Base-by-base conservation (phyloP, 2,113 vertebrate species). In the Guaruba guarouba region DNA sequence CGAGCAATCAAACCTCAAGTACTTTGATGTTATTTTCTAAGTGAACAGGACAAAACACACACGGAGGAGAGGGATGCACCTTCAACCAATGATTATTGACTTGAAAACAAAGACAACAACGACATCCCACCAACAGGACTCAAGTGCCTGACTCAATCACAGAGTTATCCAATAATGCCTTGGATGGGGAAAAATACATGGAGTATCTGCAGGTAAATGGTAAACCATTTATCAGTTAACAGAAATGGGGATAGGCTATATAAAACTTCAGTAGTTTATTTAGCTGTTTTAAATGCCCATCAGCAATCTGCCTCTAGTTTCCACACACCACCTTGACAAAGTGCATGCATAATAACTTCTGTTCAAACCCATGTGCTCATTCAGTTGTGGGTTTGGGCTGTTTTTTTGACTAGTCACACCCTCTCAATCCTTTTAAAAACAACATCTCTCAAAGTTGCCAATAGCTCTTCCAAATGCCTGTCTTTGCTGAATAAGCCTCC, bases 401-500 rank as follows among this genome's bases (percentile, higher is more conserved):
- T 35, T 68, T 80, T 95, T 89, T 93, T 57, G 76, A 82, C 88
- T 51, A 85, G 69, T 96, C 88, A 86, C 86, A 94, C 54, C 79
- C 73, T 90, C 68, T 74, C 19, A 2, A 68, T 85, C 88, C 74
- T 83, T 43, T 79, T 61, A 61, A 86, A 92, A 92, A 59, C 39
- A 76, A 93, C 54, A 70, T 82, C 82, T 78, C 71, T 90, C 79
- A 51, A 64, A 86, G 79, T 71, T 95, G 74, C 81, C 91, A 87
- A 91, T 73, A 95, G 88, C 86, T 76, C 82, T 90, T 95, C 74
- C 87, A 84, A 93, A 80, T 17, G 31, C 10, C 78, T 59, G 73
- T 51, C 90, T 93, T 93, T 97, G 80, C 93, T 92, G 92, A 97
- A 93, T 97, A 96, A 95, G 86, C 96, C 91, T 97, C 96, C 61